A percentile compares a stretch with the other conserved stretches of the same genome.
Evolutionary conservation across 2,888 invertebrate genomes (phyloP).

Genomic region (Epistrophella euchroma): DNA sequence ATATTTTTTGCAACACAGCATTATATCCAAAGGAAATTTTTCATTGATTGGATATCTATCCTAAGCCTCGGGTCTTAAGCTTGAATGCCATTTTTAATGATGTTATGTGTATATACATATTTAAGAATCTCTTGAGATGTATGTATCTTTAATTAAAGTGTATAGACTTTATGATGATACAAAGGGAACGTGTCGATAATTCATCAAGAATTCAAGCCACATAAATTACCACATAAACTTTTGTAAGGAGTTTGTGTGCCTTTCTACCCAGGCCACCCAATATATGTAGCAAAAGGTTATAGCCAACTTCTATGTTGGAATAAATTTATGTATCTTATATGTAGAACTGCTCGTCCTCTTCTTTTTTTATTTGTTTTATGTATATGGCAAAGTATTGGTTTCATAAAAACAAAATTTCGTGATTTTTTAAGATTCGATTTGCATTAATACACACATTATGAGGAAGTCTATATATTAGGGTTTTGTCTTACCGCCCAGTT

Average conservation of each 20-base stretch:
- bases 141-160: slow-evolving; percentile 7
- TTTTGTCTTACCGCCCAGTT: no score
- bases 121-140: neutral
- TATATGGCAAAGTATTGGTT: no score
- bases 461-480: no score
- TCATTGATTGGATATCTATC: neutral
- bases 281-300: no score
- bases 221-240: slow-evolving; percentile 28
- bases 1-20: neutral
- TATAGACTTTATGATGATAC: neutral
- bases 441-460: no score
- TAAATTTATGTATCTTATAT: neutral
- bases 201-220: slow-evolving; percentile 24
- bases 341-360: neutral
- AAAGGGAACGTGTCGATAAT: slow-evolving; percentile 3
- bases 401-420: no score
- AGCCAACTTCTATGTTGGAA: neutral
- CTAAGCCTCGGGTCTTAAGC: neutral
- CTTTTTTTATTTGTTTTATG: neutral
- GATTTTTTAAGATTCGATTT: no score
- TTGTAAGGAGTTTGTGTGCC: neutral
- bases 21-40: neutral
- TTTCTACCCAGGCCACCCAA: neutral
- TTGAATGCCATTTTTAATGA: slow-evolving; percentile 20
- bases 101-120: neutral